These are phyloP conservation scores for Leptogaster cylindrica DNA, from an alignment of 2,888 invertebrate species.

Conservation along the genomic window DNA sequence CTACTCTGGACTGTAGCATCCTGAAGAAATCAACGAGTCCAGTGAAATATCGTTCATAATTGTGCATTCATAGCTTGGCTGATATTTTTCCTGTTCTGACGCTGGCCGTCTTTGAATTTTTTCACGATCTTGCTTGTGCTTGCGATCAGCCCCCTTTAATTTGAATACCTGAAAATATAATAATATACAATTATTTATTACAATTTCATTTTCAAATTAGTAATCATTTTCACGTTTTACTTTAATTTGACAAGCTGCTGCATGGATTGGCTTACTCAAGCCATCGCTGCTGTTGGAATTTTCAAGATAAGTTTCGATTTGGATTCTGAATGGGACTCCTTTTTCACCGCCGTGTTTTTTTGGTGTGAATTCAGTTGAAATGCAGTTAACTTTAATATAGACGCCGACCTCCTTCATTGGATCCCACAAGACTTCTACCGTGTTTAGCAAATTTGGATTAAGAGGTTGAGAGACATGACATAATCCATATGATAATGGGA, in stretches of 20 bases:
- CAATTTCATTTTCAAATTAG: constrained; percentile 51
- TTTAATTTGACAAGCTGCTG: constrained; percentile 96
- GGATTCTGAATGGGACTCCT: constrained; percentile 94
- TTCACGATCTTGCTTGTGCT: constrained; percentile 95
- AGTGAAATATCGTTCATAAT: constrained; percentile 84
- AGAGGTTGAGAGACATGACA: constrained; percentile 79
- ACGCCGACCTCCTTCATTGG: constrained; percentile 95
- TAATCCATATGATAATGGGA: constrained; percentile 92
- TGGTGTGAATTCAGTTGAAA: constrained; percentile 96
- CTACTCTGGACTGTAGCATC: constrained; percentile 62
- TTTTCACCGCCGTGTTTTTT: constrained; percentile 98
- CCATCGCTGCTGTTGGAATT: constrained; percentile 50
- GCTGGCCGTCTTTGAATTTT: constrained; percentile 87
- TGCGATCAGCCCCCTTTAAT: constrained; percentile 94
- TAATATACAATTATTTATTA: not conserved
- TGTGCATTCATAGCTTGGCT: constrained; percentile 95
- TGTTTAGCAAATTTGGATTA: constrained; percentile 73
- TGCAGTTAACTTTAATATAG: constrained; percentile 95
- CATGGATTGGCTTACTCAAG: constrained; percentile 75
- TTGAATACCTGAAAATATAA: constrained; percentile 70
- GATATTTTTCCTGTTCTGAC: constrained; percentile 88
- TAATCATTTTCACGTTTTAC: constrained; percentile 66
- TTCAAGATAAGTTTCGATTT: constrained; percentile 81
- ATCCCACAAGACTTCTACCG: constrained; percentile 91
- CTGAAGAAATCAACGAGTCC: constrained; percentile 55